Conservation (phyloP, 2,888 invertebrate species). For the Nomada fucata region DNA sequence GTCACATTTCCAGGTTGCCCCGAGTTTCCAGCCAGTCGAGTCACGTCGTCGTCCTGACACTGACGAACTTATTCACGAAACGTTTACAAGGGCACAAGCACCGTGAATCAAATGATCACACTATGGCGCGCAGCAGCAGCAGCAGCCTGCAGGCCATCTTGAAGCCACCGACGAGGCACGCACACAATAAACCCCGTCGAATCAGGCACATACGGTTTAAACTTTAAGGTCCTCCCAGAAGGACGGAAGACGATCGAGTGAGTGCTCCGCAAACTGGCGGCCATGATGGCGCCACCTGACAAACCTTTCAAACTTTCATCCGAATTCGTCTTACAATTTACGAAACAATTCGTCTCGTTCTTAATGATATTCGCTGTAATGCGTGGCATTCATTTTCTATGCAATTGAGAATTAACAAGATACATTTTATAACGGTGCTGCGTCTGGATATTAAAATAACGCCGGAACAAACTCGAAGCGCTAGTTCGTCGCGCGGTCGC, state of each 20-base stretch:
- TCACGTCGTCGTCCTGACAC: slow-evolving; percentile 36
- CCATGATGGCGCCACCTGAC: slow-evolving; percentile 65
- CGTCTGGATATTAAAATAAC: background rate
- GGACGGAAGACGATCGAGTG: slow-evolving; percentile 65
- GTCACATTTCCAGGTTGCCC: slow-evolving; percentile 69
- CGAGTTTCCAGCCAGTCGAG: slow-evolving; percentile 30
- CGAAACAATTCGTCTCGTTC: no score
- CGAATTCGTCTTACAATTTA: background rate
- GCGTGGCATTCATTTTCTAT: rapidly evolving
- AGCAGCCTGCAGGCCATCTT: slow-evolving; percentile 67
- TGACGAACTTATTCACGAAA: slow-evolving; percentile 35
- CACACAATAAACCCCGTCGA: slow-evolving; percentile 57
- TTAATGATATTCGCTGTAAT: rapidly evolving
- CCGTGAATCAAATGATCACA: slow-evolving; percentile 53
- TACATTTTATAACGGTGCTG: background rate
- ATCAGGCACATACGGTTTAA: slow-evolving; percentile 56
- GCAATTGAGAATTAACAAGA: background rate
- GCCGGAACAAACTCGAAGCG: background rate
- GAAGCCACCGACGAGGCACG: slow-evolving; percentile 64
- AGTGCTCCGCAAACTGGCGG: slow-evolving; percentile 34
- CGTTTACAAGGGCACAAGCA: slow-evolving; percentile 28
- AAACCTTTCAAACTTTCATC: background rate
- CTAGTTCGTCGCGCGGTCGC: slow-evolving; percentile 5
- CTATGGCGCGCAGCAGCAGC: slow-evolving; percentile 59
- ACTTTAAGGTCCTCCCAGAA: slow-evolving; percentile 58